These are phyloP conservation scores for Agonopterix arenella DNA, from an alignment of 2,888 invertebrate genomes.

Conservation along the genomic window DNA sequence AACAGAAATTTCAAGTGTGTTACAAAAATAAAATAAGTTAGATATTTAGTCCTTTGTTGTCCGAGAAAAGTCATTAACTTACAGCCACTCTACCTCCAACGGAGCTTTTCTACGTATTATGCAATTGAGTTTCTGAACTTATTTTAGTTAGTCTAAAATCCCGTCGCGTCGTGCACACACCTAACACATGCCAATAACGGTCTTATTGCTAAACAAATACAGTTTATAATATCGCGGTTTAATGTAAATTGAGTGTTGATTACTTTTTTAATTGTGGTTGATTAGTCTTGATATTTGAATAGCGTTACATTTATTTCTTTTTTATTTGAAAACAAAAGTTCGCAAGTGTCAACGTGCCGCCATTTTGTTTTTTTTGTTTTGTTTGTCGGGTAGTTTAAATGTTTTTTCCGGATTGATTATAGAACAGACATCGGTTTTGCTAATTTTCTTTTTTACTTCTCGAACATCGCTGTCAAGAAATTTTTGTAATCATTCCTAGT, in stretches of 20 bases:
- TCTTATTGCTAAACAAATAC: neutral
- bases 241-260: conserved; percentile 3
- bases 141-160: conserved; percentile 66
- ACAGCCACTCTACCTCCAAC: conserved; percentile 29
- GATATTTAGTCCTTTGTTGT: conserved; percentile 5
- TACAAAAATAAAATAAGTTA: no score
- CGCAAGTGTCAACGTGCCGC: conserved; percentile 22
- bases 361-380: conserved; percentile 39
- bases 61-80: conserved; percentile 23
- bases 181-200: neutral
- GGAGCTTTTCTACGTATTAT: conserved; percentile 70
- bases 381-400: conserved; percentile 30
- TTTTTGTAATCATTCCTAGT: neutral
- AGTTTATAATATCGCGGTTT: conserved; percentile 2
- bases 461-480: neutral
- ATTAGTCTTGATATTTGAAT: conserved; percentile 1
- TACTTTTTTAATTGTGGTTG: conserved; percentile 11
- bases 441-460: neutral
- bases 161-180: conserved; percentile 38
- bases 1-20: no score
- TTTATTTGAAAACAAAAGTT: conserved; percentile 8
- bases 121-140: conserved; percentile 63
- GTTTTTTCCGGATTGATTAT: conserved; percentile 21
- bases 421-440: neutral
- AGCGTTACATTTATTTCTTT: conserved; percentile 5